These are phyloP conservation scores for Muscicapa comitata DNA, from an alignment of 2,797 vertebrate genomes.

Conservation along the genomic window DNA sequence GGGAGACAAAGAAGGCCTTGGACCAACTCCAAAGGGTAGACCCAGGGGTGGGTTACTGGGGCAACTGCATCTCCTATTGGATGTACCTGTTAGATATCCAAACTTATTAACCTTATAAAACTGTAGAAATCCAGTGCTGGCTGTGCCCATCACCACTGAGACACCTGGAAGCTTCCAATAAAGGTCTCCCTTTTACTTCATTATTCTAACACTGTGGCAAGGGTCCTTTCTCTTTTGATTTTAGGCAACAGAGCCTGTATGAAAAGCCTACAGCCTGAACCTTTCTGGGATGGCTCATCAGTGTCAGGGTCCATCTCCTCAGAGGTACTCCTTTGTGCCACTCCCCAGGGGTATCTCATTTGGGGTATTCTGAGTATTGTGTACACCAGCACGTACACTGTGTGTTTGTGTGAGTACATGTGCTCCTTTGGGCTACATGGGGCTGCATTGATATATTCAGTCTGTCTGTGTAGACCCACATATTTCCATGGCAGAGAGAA, in stretches of 20 bases:
- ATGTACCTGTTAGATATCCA: no score
- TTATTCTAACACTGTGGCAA: not conserved
- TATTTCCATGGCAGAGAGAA: not conserved
- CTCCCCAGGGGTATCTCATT: not conserved
- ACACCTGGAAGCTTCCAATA: not conserved
- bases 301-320: not conserved
- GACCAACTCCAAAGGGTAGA: not conserved
- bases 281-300: not conserved
- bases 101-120: not conserved
- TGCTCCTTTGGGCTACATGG: not conserved
- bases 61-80: not conserved
- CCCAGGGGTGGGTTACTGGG: not conserved
- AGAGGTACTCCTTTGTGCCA: not conserved
- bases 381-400: no score
- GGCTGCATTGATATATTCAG: not conserved
- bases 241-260: not conserved
- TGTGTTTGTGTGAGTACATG: not conserved
- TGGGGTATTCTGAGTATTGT: not conserved
- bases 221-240: not conserved
- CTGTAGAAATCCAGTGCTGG: fast-evolving
- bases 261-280: not conserved
- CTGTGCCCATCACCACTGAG: not conserved
- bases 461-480: not conserved
- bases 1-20: not conserved
- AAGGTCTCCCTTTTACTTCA: not conserved